Evolutionary conservation across 2,113 vertebrate species (phyloP).

Genomic region (Lipophrys pholis): DNA sequence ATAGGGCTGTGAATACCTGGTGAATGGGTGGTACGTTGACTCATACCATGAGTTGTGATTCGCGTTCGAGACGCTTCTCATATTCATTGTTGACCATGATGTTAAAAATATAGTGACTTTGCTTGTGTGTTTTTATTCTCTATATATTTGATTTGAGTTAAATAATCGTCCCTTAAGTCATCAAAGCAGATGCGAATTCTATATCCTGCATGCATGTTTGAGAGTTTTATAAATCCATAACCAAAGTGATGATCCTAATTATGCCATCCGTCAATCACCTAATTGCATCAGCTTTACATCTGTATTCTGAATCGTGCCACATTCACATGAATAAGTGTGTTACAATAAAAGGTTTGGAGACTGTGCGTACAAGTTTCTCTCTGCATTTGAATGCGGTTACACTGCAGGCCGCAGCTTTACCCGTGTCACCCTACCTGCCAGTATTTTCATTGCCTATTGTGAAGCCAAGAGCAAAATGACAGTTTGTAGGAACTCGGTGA

Average conservation of each 20-base stretch:
- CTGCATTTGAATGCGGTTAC: background rate
- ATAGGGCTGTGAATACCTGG: conserved; percentile 18
- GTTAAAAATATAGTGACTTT: too few species aligned
- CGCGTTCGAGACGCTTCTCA: too few species aligned
- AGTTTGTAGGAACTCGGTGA: conserved; percentile 67
- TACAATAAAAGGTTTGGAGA: background rate
- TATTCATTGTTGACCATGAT: too few species aligned
- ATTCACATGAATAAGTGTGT: conserved; percentile 1
- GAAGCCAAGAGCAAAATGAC: conserved; percentile 61
- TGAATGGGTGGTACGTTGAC: conserved; percentile 16
- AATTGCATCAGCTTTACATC: background rate
- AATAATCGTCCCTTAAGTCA: too few species aligned
- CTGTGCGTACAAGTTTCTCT: background rate
- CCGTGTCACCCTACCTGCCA: conserved; percentile 41
- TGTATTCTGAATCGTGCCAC: conserved; percentile 1
- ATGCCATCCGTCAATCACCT: conserved; percentile 5
- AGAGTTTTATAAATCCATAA: too few species aligned
- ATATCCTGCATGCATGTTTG: background rate
- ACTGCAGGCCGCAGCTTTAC: conserved; percentile 19
- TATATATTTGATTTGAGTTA: too few species aligned
- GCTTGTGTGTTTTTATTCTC: too few species aligned
- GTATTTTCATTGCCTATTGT: conserved; percentile 64
- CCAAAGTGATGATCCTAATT: background rate
- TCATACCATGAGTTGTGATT: too few species aligned
- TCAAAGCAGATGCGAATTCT: too few species aligned